These are phyloP conservation scores for Epirrhoe tristata DNA, from an alignment of 2,888 invertebrate species.

Conservation along the genomic window DNA sequence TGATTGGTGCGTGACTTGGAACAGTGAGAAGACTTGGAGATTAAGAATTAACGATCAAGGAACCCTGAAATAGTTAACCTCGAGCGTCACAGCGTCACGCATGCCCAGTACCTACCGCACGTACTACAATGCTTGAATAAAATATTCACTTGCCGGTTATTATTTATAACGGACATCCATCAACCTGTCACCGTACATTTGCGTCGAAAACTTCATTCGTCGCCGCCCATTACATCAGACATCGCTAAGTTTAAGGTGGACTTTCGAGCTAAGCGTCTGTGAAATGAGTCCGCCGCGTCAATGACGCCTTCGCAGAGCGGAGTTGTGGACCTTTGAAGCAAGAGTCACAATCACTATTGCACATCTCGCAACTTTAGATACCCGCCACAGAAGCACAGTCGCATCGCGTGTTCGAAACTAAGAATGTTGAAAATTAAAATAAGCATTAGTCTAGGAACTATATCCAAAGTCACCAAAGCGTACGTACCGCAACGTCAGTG, in stretches of 20 bases:
- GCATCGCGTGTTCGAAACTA: no score
- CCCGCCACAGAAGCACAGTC: no score
- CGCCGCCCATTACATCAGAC: slow-evolving; percentile 57
- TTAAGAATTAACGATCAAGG: slow-evolving; percentile 71
- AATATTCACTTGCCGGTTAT: slow-evolving; percentile 77
- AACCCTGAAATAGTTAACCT: slow-evolving; percentile 75
- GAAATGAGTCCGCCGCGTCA: no score
- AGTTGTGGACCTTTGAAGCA: no score
- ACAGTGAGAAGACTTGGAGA: slow-evolving; percentile 65
- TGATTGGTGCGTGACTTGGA: slow-evolving; percentile 66
- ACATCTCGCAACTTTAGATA: no score
- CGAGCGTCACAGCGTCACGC: slow-evolving; percentile 71
- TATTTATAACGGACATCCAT: slow-evolving; percentile 76
- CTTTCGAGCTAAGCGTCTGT: no score
- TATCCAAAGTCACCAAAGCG: no score
- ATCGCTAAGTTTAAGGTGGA: slow-evolving; percentile 47
- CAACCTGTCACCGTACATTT: slow-evolving; percentile 75
- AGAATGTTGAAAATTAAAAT: no score
- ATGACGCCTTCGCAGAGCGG: no score
- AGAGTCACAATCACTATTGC: no score
- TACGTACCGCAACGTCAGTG: no score
- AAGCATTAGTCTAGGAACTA: no score
- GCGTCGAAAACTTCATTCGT: slow-evolving; percentile 74
- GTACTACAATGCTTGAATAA: slow-evolving; percentile 66
- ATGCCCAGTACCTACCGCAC: slow-evolving; percentile 53